phyloP scores from a whole-genome alignment of 2,113 vertebrate species.

The Gobio gobio region DNA sequence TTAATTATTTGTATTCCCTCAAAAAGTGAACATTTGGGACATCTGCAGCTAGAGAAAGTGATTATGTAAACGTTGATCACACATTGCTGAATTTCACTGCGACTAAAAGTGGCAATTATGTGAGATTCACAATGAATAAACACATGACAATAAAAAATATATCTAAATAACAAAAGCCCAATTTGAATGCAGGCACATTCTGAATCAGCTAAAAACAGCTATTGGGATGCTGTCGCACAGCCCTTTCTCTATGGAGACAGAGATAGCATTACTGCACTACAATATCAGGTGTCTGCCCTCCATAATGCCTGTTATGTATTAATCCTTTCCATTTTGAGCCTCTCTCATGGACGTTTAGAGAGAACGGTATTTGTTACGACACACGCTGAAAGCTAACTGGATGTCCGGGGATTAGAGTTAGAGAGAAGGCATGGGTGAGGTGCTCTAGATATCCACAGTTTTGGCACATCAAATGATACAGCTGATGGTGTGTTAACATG shows the following conservation, averaged over 20 bases:
- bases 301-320: constrained; percentile 37
- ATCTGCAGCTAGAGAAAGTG: not conserved
- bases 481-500: constrained; percentile 16
- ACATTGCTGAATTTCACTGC: not conserved
- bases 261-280: constrained; percentile 26
- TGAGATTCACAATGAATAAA: not conserved
- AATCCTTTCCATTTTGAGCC: constrained; percentile 44
- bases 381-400: constrained; percentile 59
- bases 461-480: constrained; percentile 53
- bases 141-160: not conserved
- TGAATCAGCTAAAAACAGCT: constrained; percentile 1
- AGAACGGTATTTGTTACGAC: constrained; percentile 52
- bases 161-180: constrained; percentile 1
- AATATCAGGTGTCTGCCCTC: constrained; percentile 40
- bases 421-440: constrained; percentile 57
- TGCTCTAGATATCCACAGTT: constrained; percentile 55
- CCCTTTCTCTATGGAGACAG: constrained; percentile 4
- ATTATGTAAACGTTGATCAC: not conserved
- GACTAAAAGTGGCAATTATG: not conserved
- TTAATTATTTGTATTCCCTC: not conserved
- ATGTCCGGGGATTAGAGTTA: constrained; percentile 60
- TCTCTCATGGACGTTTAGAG: not conserved
- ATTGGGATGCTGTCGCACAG: not conserved
- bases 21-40: not conserved
- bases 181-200: not conserved